phyloP scores from a whole-genome alignment of 2,113 vertebrate species.

The Chloebia gouldiae region DNA sequence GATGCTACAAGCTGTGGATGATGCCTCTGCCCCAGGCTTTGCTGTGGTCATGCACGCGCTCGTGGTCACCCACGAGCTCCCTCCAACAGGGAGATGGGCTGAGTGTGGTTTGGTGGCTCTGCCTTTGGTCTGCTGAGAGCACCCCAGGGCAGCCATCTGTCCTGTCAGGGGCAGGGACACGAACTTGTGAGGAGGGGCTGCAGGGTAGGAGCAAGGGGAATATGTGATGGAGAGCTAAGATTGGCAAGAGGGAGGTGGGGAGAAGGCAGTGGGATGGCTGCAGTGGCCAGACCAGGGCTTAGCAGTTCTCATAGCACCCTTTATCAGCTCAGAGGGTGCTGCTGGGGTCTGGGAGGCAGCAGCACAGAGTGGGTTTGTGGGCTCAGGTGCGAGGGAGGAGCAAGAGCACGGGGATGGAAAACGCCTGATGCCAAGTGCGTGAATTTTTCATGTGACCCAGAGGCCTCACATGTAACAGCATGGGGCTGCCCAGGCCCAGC shows the following conservation, averaged over 20 bases:
- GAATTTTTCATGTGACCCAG: constrained; percentile 44
- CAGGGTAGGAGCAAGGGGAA: neutral
- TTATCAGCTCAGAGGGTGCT: neutral
- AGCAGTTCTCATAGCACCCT: neutral
- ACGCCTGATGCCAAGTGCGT: neutral
- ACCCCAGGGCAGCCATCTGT: rapidly evolving
- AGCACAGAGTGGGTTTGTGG: neutral
- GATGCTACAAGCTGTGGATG: neutral
- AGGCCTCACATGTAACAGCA: neutral
- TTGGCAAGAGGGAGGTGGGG: neutral
- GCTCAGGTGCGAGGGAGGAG: constrained; percentile 37
- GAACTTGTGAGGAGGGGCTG: neutral
- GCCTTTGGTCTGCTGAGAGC: neutral
- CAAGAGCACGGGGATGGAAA: neutral
- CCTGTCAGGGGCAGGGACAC: neutral
- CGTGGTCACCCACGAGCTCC: rapidly evolving
- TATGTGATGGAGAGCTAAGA: rapidly evolving
- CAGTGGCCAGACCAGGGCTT: neutral
- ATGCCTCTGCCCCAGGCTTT: neutral
- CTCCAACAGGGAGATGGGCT: neutral
- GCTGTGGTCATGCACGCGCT: rapidly evolving
- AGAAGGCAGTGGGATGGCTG: neutral
- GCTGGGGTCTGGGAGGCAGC: neutral
- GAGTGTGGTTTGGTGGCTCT: neutral
- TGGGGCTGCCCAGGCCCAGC: neutral